A percentile compares a stretch with the other conserved stretches of the same genome.
These are phyloP conservation scores for Hepsetus odoe DNA, from an alignment of 2,113 vertebrate species.

Conservation along the genomic window DNA sequence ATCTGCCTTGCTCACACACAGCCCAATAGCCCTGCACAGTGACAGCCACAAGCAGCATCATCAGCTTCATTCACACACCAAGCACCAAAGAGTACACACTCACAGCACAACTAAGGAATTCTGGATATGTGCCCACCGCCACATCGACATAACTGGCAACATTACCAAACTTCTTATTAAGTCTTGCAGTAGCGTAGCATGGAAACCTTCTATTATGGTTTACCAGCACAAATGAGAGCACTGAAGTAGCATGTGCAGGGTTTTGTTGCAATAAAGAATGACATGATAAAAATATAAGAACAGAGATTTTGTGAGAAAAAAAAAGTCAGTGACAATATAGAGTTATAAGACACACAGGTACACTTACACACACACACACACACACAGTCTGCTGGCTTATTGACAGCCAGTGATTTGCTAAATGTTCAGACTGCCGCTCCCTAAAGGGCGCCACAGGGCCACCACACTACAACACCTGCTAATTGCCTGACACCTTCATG, in stretches of 20 bases:
- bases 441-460: not conserved
- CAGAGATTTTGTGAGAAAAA: not conserved
- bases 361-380: conserved; percentile 14
- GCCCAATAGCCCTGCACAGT: conserved; percentile 18
- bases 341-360: not conserved
- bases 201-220: not conserved
- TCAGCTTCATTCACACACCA: conserved; percentile 27
- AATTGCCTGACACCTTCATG: conserved; percentile 30
- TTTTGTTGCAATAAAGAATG: not conserved
- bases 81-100: conserved; percentile 6
- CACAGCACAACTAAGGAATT: conserved; percentile 3
- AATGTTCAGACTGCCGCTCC: conserved; percentile 16
- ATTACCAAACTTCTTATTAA: not conserved
- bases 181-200: not conserved
- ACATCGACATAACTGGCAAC: not conserved
- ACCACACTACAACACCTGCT: conserved; percentile 30
- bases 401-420: conserved; percentile 32
- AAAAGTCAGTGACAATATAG: not conserved
- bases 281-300: not conserved
- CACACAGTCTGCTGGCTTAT: conserved; percentile 12
- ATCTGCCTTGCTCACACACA: conserved; percentile 35
- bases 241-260: not conserved
- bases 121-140: not conserved
- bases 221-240: not conserved
- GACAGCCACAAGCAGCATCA: conserved; percentile 15